These are phyloP conservation scores for Phyllotreta striolata DNA, from an alignment of 2,888 invertebrate species.

Conservation along the genomic window DNA sequence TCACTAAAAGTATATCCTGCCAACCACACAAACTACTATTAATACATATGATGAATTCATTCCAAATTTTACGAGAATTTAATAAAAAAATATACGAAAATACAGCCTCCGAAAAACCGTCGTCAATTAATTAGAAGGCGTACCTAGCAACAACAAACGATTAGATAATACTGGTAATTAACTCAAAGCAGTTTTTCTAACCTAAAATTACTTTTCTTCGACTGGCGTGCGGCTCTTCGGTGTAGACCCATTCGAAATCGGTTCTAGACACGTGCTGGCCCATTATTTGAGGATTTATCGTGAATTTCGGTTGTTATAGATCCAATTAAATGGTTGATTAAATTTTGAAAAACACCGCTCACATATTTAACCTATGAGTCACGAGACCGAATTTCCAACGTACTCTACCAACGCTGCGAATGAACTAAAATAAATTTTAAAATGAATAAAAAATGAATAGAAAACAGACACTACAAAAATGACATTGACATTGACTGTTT, in stretches of 20 bases:
- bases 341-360: constrained; percentile 23
- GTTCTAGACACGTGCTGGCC: constrained; percentile 92
- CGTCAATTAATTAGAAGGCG: constrained; percentile 9
- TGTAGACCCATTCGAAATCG: constrained; percentile 97
- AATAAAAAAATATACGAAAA: neutral
- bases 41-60: too few relatives aligned
- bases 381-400: too few relatives aligned
- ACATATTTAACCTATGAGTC: constrained; percentile 12
- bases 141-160: neutral
- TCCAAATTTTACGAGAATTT: too few relatives aligned
- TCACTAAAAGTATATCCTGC: too few relatives aligned
- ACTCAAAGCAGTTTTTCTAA: constrained; percentile 60
- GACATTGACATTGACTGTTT: too few relatives aligned
- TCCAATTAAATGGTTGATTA: constrained; percentile 3
- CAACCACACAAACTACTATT: too few relatives aligned
- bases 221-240: constrained; percentile 97
- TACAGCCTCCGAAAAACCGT: neutral
- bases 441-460: too few relatives aligned
- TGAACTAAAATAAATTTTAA: too few relatives aligned
- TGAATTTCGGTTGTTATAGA: constrained; percentile 4
- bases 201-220: constrained; percentile 93
- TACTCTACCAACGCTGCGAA: too few relatives aligned
- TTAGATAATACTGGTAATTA: constrained; percentile 20
- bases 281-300: constrained; percentile 66
- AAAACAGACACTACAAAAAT: too few relatives aligned